Evolutionary conservation across 2,797 vertebrate species (phyloP).

Genomic region (Somateria mollissima): DNA sequence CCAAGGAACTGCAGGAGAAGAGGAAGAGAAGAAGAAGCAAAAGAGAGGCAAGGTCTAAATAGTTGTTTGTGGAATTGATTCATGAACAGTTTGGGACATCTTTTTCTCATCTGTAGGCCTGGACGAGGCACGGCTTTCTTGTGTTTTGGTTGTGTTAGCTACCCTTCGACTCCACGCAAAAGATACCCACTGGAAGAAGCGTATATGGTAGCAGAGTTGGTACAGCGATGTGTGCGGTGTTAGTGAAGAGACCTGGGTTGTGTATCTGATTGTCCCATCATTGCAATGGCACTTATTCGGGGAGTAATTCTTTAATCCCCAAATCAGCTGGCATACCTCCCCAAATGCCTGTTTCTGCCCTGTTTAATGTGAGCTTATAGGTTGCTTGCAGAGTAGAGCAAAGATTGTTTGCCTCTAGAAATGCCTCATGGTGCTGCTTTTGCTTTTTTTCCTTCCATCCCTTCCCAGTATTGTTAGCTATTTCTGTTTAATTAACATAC

Average conservation of each 20-base stretch:
- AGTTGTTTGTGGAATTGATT: conserved; percentile 23
- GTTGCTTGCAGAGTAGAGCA: conserved; percentile 1
- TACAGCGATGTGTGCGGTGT: not conserved
- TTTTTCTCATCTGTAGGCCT: not conserved
- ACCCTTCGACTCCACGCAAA: not conserved
- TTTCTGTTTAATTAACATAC: not conserved
- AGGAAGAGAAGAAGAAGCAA: conserved; percentile 99
- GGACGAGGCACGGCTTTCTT: not conserved
- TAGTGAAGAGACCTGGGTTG: not conserved
- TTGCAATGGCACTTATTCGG: not conserved
- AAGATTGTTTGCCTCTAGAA: not conserved
- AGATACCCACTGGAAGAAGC: not conserved
- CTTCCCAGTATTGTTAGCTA: not conserved
- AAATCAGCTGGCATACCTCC: not conserved
- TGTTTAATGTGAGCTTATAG: not conserved
- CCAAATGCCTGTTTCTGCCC: not conserved
- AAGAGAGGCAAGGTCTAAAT: conserved; percentile 88
- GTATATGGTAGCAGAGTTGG: not conserved
- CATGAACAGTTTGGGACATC: not conserved
- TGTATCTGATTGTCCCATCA: not conserved
- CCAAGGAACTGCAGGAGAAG: conserved; percentile 85
- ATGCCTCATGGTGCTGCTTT: not conserved
- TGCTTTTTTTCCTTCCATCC: not conserved
- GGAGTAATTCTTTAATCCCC: not conserved
- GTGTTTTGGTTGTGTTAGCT: not conserved